phyloP scores from a whole-genome alignment of 1,140 invertebrate species.

The Heliothis virescens region DNA sequence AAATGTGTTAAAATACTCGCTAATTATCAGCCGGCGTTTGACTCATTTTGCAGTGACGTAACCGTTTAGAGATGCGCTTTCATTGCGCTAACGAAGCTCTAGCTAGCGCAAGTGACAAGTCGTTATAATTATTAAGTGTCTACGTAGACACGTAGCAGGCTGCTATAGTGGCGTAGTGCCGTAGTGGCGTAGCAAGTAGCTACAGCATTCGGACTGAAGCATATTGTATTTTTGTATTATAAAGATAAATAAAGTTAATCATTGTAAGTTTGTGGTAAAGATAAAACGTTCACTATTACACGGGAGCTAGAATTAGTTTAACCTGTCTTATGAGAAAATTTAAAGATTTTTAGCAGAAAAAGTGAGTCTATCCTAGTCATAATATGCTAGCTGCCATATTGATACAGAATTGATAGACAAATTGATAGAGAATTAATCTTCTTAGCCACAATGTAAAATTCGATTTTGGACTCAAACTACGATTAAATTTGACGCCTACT shows the following conservation, averaged over 20 bases:
- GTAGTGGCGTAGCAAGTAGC: neutral
- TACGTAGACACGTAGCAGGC: neutral
- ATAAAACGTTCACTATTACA: no score
- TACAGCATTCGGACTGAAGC: neutral
- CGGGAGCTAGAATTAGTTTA: no score
- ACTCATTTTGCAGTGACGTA: conserved; percentile 1
- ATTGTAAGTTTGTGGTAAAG: no score
- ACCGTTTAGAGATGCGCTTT: conserved; percentile 14
- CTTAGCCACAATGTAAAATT: no score
- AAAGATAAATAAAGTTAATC: no score
- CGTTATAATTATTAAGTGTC: neutral
- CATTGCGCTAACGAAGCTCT: conserved; percentile 22
- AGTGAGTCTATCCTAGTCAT: no score
- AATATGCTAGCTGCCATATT: neutral
- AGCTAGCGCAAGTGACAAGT: neutral
- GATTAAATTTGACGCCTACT: no score
- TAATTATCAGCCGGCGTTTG: conserved; percentile 9
- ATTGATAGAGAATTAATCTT: neutral
- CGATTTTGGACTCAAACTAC: no score
- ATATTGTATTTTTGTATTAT: no score
- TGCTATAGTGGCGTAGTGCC: conserved; percentile 6
- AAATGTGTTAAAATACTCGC: neutral
- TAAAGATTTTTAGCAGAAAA: no score
- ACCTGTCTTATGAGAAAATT: no score
- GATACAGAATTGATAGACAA: no score